Percentiles rank a stretch among this genome's conserved stretches.
These are phyloP conservation scores for Odocoileus virginianus DNA, from an alignment of 2,113 vertebrate genomes.

Conservation along the genomic window DNA sequence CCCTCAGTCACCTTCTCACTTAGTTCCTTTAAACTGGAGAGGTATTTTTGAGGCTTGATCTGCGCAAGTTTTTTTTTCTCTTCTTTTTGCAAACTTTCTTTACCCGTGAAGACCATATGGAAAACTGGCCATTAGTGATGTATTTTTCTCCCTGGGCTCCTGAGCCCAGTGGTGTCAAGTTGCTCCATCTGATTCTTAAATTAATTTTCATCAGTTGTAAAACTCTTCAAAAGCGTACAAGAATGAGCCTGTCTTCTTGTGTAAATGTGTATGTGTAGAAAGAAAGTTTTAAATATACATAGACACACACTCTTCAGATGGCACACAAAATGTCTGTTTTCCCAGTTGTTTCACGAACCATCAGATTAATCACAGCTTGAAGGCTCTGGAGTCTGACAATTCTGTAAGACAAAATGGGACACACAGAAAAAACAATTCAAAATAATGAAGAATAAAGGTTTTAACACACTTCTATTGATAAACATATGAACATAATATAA, in stretches of 20 bases:
- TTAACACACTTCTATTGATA: not conserved
- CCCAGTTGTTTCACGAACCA: conserved; percentile 46
- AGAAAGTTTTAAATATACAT: not conserved
- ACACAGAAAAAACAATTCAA: not conserved
- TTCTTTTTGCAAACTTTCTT: conserved; percentile 78
- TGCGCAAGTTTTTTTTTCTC: conserved; percentile 69
- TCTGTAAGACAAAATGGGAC: conserved; percentile 76
- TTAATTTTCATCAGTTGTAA: conserved; percentile 79
- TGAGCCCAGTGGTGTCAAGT: conserved; percentile 58
- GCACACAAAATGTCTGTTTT: conserved; percentile 52
- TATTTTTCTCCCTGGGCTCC: conserved; percentile 66
- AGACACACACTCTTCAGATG: conserved; percentile 51
- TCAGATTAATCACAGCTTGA: conserved; percentile 25
- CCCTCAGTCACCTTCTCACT: conserved; percentile 12
- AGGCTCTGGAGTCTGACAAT: conserved; percentile 63
- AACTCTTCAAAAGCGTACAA: conserved; percentile 54
- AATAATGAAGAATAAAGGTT: not conserved
- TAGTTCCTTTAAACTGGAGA: conserved; percentile 53
- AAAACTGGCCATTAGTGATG: conserved; percentile 68
- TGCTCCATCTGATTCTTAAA: conserved; percentile 76
- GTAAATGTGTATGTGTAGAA: conserved; percentile 10
- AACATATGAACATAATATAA: not conserved
- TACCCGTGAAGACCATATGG: conserved; percentile 71
- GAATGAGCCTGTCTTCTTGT: conserved; percentile 50
- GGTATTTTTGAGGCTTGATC: conserved; percentile 69